Percentiles rank a stretch among this genome's conserved stretches.
Conservation (phyloP, 2,113 vertebrate genomes). For the Desmodus rotundus region DNA sequence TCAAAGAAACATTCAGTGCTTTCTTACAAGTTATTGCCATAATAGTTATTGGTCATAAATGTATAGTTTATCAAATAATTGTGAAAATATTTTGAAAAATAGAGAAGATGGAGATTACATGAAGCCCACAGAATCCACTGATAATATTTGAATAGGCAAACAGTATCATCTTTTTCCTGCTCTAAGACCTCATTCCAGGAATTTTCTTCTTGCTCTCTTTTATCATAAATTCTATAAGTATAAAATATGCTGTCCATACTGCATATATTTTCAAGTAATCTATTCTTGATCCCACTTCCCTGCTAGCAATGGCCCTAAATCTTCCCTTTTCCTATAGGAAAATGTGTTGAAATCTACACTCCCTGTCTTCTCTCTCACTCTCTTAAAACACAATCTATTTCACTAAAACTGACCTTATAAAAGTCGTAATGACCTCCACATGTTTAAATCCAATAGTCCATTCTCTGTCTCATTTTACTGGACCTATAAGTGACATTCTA, state of each 20-base stretch:
- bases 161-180: background rate
- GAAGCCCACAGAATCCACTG: background rate
- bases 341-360: background rate
- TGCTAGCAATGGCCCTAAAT: background rate
- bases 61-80: background rate
- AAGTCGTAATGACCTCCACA: background rate
- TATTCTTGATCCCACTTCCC: background rate
- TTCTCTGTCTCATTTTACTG: background rate
- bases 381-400: background rate
- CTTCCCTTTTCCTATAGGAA: background rate
- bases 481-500: background rate
- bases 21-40: background rate
- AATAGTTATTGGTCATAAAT: constrained; percentile 27
- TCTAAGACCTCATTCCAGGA: background rate
- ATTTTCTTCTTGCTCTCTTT: background rate
- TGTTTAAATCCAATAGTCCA: background rate
- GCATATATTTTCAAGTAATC: background rate
- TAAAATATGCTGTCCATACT: background rate
- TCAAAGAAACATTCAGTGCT: background rate
- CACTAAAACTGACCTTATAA: background rate
- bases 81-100: constrained; percentile 22
- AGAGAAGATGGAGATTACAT: background rate
- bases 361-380: background rate
- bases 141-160: background rate
- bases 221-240: background rate